phyloP scores from a whole-genome alignment of 2,113 vertebrate genomes.

The Oophaga pumilio region DNA sequence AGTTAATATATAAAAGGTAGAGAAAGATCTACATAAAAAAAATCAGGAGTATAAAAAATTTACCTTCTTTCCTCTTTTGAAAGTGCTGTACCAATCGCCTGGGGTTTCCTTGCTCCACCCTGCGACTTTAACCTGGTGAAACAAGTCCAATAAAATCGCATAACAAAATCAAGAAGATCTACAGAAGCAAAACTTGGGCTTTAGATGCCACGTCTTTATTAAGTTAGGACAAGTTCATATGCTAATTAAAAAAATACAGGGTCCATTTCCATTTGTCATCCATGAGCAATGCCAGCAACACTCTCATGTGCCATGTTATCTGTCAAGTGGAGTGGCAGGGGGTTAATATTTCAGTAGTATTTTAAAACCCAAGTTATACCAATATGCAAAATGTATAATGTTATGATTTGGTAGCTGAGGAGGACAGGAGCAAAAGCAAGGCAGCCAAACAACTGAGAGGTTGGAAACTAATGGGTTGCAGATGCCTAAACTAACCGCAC shows the following conservation, averaged over 20 bases:
- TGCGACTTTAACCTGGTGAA: slow-evolving; percentile 82
- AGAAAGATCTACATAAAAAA: neutral
- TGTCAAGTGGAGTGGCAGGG: neutral
- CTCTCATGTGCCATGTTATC: neutral
- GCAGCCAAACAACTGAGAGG: too few relatives aligned
- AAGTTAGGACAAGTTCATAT: too few relatives aligned
- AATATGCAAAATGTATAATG: neutral
- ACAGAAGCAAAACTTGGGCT: too few relatives aligned
- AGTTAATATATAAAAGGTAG: neutral
- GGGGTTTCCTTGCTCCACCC: slow-evolving; percentile 88
- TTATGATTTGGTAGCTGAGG: too few relatives aligned
- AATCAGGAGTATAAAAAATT: neutral
- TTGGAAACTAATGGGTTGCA: too few relatives aligned
- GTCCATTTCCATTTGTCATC: too few relatives aligned
- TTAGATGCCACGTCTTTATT: too few relatives aligned
- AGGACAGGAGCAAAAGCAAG: too few relatives aligned
- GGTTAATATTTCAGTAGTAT: neutral
- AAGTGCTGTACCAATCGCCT: slow-evolving; percentile 88
- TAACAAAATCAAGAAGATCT: too few relatives aligned
- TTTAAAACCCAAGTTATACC: neutral
- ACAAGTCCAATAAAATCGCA: neutral
- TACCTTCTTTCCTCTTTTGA: slow-evolving; percentile 87
- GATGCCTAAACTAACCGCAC: too few relatives aligned
- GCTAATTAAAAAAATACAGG: too few relatives aligned
- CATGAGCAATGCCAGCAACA: neutral